Evolutionary conservation across 2,888 invertebrate genomes (phyloP).

Genomic region (Ischnura elegans): DNA sequence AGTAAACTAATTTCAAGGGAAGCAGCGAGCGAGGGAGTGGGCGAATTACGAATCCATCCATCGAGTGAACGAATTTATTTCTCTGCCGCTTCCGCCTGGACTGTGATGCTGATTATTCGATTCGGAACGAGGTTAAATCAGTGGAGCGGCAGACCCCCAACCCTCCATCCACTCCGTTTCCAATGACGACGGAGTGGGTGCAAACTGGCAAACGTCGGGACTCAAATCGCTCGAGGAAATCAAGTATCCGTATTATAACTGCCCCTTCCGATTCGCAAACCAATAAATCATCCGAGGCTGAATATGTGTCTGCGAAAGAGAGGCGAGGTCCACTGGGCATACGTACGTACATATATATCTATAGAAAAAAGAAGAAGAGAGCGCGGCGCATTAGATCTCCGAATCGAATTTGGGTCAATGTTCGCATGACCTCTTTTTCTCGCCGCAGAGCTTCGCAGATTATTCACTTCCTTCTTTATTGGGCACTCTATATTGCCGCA

Average conservation of each 20-base stretch:
- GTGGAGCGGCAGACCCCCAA: background rate
- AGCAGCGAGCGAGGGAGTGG: too few species aligned
- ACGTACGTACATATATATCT: too few species aligned
- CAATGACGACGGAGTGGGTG: background rate
- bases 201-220: background rate
- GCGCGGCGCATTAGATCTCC: background rate
- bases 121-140: constrained; percentile 1
- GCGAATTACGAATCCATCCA: too few species aligned
- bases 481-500: too few species aligned
- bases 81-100: background rate
- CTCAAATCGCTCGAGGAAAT: constrained; percentile 13
- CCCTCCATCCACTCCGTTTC: too few species aligned
- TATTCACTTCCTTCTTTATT: too few species aligned
- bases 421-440: too few species aligned
- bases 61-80: background rate
- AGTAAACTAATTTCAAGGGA: too few species aligned
- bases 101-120: background rate
- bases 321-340: too few species aligned
- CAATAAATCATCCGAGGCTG: background rate
- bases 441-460: too few species aligned
- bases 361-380: background rate
- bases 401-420: background rate
- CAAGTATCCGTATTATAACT: background rate
- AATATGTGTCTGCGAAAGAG: background rate
- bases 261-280: constrained; percentile 13